Evolutionary conservation across 2,113 vertebrate genomes (phyloP), one percentile per base, ranked within the genome.

Genomic region (Rhea americana): DNA sequence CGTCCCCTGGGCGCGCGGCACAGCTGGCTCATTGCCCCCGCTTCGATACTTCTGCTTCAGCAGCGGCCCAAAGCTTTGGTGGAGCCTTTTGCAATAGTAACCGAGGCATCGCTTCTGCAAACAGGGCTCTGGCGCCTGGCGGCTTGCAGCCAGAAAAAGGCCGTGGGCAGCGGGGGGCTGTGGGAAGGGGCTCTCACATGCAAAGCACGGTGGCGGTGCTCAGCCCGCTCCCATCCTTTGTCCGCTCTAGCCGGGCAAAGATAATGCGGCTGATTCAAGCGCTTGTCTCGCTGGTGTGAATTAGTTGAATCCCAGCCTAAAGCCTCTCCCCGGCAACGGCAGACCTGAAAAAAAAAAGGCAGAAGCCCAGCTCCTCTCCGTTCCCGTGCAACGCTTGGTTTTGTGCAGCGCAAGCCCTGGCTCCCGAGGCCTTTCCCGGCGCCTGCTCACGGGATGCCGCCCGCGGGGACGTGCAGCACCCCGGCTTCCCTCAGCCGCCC

Each of bases 181-280:
- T 93, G 93, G 95, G 95, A 95, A 95, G 94, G 92, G 89, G 80
- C 82, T 90, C 85, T 88, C 85, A 91, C 87, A 91, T 93, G 93
- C 93, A 94, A 91, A 92, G 92, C 75, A 87, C 39, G 39, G 87
- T 35, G 68, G 72, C 43, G 80, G 77, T 84, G 94, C 93, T 91
- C 71, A 75, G 93, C 80, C 22, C 91, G 50, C 91, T 96, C 93
- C 91, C 91, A 90, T 95, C 92, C 90, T 96, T 95, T 96, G 95
- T 96, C 80, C 87, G 26, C 77, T 94, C 73, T 72, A 89, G 90
- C 94, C n/a, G 80, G 89, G 85, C 2, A 12, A n/a, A 84, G 93
- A 95, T 93, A 94, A 96, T 91, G 91, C 77, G 58, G 45, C 86
- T 79, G 61, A 94, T 94, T 95, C 94, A 91, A 93, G 76, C 35